Percentiles rank a stretch among this genome's conserved stretches.
These are phyloP conservation scores for Orcinus orca DNA, from an alignment of 2,113 vertebrate genomes.

Conservation along the genomic window DNA sequence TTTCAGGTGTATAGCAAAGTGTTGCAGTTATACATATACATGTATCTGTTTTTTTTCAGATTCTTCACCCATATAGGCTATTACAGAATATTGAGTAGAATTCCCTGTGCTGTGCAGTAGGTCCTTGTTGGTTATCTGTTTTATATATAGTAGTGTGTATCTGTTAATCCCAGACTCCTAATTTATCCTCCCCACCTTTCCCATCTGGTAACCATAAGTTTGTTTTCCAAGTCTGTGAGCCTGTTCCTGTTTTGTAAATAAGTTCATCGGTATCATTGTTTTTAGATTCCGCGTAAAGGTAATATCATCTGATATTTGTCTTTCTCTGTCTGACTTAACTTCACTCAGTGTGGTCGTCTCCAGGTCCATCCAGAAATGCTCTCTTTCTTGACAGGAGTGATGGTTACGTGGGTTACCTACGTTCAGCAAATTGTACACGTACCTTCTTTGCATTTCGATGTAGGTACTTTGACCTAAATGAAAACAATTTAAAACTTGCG, in stretches of 20 bases:
- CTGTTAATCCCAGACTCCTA: not conserved
- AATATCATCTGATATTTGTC: accelerated
- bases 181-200: not conserved
- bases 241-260: not conserved
- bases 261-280: not conserved
- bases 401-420: accelerated
- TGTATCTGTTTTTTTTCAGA: accelerated
- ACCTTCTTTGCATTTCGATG: not conserved
- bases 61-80: accelerated
- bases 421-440: accelerated
- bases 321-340: not conserved
- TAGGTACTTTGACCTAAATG: no score
- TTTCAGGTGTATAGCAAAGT: not conserved
- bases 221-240: not conserved
- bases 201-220: not conserved
- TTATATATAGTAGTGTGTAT: accelerated
- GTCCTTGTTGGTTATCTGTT: accelerated
- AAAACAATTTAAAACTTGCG: accelerated
- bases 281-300: not conserved
- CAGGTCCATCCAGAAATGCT: not conserved
- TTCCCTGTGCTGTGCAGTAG: accelerated
- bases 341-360: not conserved
- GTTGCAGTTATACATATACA: no score
- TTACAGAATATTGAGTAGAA: accelerated
- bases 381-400: accelerated